These are phyloP conservation scores for Potamilus streckersoni DNA, from an alignment of 1,140 invertebrate genomes.

Conservation along the genomic window DNA sequence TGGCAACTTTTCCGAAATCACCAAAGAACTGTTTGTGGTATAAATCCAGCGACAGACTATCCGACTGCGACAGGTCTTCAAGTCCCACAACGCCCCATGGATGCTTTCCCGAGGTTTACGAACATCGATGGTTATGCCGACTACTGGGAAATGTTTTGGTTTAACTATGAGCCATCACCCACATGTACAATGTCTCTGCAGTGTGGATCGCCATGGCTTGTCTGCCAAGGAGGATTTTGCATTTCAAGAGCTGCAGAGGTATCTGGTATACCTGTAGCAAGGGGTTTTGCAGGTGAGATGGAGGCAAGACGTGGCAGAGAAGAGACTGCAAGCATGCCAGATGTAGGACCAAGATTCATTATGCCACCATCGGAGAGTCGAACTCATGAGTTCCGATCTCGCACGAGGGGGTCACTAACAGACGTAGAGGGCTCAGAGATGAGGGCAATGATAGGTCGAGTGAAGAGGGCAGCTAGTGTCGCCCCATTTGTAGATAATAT, in stretches of 20 bases:
- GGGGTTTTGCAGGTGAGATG: background rate
- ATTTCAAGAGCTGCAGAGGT: too few relatives aligned
- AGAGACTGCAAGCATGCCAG: background rate
- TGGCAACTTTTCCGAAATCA: conserved; percentile 40
- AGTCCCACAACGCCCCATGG: conserved; percentile 1
- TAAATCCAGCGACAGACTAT: conserved; percentile 14
- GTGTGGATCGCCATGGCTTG: conserved; percentile 24
- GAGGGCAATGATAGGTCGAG: background rate
- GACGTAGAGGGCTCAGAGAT: too few relatives aligned
- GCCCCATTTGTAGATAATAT: too few relatives aligned
- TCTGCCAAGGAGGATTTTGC: conserved; percentile 3
- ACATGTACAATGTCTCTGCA: conserved; percentile 9
- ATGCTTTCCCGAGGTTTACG: background rate
- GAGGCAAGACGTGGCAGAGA: background rate
- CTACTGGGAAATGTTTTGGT: conserved; percentile 30
- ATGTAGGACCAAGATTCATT: conserved; percentile 11
- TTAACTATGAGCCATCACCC: conserved; percentile 24
- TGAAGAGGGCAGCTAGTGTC: too few relatives aligned
- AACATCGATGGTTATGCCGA: conserved; percentile 21
- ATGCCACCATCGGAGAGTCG: conserved; percentile 22
- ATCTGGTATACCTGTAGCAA: background rate
- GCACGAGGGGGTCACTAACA: background rate
- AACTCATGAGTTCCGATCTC: conserved; percentile 10
- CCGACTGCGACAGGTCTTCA: background rate
- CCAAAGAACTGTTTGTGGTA: background rate